These are phyloP conservation scores for Takifugu flavidus DNA, from an alignment of 2,113 vertebrate genomes.

Conservation along the genomic window DNA sequence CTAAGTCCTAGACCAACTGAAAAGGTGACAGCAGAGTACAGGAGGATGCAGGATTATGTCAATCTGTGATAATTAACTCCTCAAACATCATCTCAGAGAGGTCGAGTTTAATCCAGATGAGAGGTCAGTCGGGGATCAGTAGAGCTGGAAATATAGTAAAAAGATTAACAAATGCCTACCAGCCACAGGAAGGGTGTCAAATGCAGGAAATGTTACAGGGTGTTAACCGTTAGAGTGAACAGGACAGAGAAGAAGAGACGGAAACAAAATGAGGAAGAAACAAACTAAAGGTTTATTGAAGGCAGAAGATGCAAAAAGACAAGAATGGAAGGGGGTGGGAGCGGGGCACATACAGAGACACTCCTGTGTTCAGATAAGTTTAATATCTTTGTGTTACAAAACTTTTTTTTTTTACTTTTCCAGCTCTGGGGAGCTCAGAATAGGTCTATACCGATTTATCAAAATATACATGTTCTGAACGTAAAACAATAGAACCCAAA, in stretches of 20 bases:
- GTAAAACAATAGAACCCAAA: conserved; percentile 70
- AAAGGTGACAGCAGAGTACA: conserved; percentile 32
- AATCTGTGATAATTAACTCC: not conserved
- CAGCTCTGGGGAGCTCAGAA: conserved; percentile 61
- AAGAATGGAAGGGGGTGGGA: conserved; percentile 34
- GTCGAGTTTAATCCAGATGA: conserved; percentile 20
- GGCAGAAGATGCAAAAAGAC: conserved; percentile 61
- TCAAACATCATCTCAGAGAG: not conserved
- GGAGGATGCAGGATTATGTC: conserved; percentile 21
- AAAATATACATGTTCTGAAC: conserved; percentile 78
- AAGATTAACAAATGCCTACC: conserved; percentile 23
- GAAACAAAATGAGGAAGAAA: conserved; percentile 70
- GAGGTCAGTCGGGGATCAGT: conserved; percentile 43
- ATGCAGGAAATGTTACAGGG: conserved; percentile 58
- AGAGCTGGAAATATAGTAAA: conserved; percentile 43
- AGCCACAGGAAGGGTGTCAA: conserved; percentile 52
- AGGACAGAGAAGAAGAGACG: conserved; percentile 49
- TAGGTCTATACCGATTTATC: conserved; percentile 68
- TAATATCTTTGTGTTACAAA: conserved; percentile 77
- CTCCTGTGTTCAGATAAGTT: conserved; percentile 68
- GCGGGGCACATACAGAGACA: conserved; percentile 64
- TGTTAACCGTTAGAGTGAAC: conserved; percentile 51
- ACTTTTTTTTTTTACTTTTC: conserved; percentile 38
- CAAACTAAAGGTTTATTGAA: conserved; percentile 79
- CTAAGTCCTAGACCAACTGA: not conserved